Conservation (phyloP, 2,113 vertebrate genomes). For the Paramormyrops kingsleyae region DNA sequence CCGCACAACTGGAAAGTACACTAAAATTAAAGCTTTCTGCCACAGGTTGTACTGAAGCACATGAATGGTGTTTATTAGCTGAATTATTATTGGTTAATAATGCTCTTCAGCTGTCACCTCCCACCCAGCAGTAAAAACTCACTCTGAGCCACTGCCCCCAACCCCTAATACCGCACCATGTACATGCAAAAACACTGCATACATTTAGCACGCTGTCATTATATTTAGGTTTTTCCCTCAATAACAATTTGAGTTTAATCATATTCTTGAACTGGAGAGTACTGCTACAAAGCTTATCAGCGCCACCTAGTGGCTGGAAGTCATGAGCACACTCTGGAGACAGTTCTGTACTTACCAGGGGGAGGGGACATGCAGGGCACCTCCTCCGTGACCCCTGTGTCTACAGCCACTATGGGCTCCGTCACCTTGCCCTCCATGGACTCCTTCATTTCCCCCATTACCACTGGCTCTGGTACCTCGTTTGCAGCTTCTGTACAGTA, state of each 20-base stretch:
- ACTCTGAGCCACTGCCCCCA: not conserved
- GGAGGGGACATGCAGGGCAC: constrained; percentile 38
- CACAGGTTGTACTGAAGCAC: not conserved
- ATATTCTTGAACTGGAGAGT: not conserved
- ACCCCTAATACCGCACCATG: not conserved
- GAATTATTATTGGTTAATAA: not conserved
- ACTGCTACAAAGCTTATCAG: constrained; percentile 27
- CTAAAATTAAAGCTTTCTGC: not conserved
- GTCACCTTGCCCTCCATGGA: constrained; percentile 17
- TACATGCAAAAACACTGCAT: not conserved
- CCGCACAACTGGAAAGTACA: not conserved
- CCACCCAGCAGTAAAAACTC: not conserved
- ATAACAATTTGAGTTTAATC: not conserved
- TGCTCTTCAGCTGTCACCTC: not conserved
- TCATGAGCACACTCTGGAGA: constrained; percentile 18
- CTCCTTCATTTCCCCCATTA: constrained; percentile 27
- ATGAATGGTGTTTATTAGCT: not conserved
- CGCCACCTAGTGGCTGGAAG: constrained; percentile 29
- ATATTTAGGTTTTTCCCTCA: not conserved
- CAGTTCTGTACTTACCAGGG: constrained; percentile 52
- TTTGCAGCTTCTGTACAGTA: constrained; percentile 62
- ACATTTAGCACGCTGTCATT: not conserved
- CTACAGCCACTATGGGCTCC: constrained; percentile 25
- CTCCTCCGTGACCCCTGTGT: constrained; percentile 41
- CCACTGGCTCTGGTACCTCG: constrained; percentile 29